Base-by-base conservation (phyloP, 2,888 invertebrate species). In the Andricus curvator region DNA sequence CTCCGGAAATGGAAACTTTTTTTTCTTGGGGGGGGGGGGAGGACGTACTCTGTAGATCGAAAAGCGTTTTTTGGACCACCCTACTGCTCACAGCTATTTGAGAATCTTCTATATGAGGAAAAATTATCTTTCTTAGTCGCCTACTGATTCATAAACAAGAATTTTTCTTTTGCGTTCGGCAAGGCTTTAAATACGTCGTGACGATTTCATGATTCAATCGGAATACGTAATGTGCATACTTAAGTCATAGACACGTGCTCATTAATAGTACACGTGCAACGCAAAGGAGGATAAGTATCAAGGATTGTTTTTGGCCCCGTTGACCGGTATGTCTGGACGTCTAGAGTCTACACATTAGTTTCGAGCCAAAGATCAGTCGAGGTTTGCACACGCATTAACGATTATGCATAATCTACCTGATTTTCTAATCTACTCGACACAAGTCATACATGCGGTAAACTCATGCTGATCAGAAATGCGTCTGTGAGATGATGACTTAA, bases 251-350 rank as follows among this genome's bases (percentile, higher is more conserved):
- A 25, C 64, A 64, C 64, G 64, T 64, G 64, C 17, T 22, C 29
- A 17, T 29, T 64, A 64, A 64, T 64, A 67, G n/a, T 5, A 67
- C 67, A 67, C 67, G 67, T 67, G 67, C 67, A 67, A 67, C 22
- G 67, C 22, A 22, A 44, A 67, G 6, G 11, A 37, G 67, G n/a
- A 67, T 41, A 67, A 37, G n/a, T 67, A 67, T 67, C 67, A 67
- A 67, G 67, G 41, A 41, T 67, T 68, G 62, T 78, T 67, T 56
- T 60, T 67, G 67, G 67, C 79, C 64, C 76, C 65, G 79, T 65
- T 76, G 79, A 76, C 79, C 79, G 79, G 48, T 48, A 62, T 25
- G 79, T 76, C 79, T 70, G 65, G 64, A 33, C 33, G 64, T 37
- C 25, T 62, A 65, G n/a, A 74, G 44, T 62, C 33, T 62, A 41